phyloP scores from a whole-genome alignment of 2,113 vertebrate genomes.

The Malaclemys terrapin region DNA sequence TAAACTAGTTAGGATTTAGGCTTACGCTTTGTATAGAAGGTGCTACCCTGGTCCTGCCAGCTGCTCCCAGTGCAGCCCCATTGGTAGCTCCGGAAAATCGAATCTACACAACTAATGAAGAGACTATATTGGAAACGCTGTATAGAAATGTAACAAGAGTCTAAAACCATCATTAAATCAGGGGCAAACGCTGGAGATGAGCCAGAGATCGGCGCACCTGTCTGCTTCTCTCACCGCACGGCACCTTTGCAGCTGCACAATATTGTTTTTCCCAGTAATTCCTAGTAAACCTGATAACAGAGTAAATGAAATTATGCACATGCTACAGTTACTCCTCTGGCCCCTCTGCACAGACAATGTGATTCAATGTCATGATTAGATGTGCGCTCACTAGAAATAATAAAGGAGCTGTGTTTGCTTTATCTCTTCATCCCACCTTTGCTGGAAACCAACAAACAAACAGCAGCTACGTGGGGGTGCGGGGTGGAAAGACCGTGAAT shows the following conservation, averaged over 20 bases:
- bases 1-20: not conserved
- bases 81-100: slow-evolving; percentile 29
- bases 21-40: not conserved
- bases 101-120: not conserved
- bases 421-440: not conserved
- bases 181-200: slow-evolving; percentile 7
- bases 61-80: not conserved
- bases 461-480: not conserved
- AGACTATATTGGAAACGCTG: slow-evolving; percentile 1
- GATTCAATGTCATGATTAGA: slow-evolving; percentile 66
- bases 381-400: not conserved
- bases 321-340: slow-evolving; percentile 2
- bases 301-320: slow-evolving; percentile 34
- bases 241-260: slow-evolving; percentile 39
- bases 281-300: slow-evolving; percentile 44
- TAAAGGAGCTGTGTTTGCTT: not conserved
- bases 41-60: not conserved
- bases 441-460: not conserved
- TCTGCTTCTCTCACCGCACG: slow-evolving; percentile 15
- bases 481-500: not conserved
- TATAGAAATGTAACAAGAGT: not conserved
- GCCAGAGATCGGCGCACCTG: slow-evolving; percentile 1
- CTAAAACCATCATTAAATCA: not conserved
- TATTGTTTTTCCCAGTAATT: slow-evolving; percentile 57
- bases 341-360: slow-evolving; percentile 50